These are phyloP conservation scores for Myanophis thanlyinensis DNA, from an alignment of 2,113 vertebrate genomes.

Conservation along the genomic window DNA sequence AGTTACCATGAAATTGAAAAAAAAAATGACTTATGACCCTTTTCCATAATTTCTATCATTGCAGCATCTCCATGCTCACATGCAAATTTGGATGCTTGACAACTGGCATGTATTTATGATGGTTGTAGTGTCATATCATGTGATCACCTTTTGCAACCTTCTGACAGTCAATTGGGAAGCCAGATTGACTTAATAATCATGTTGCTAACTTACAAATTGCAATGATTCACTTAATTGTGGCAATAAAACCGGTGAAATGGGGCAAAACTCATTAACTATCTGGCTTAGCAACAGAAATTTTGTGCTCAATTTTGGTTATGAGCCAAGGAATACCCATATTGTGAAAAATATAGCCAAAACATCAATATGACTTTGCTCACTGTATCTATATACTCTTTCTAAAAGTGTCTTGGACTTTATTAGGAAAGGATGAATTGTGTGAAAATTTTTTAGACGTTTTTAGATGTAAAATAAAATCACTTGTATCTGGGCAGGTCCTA, in stretches of 20 bases:
- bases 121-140: not conserved
- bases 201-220: not conserved
- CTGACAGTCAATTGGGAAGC: not conserved
- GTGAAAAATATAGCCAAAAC: not conserved
- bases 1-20: too few species aligned
- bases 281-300: not conserved
- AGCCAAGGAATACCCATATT: not conserved
- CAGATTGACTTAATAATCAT: not conserved
- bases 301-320: not conserved
- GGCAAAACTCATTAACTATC: not conserved
- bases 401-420: not conserved
- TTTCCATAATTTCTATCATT: too few species aligned
- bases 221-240: not conserved
- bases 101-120: not conserved
- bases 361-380: not conserved
- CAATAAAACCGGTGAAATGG: not conserved
- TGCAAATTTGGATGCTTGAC: not conserved
- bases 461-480: not conserved
- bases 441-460: not conserved
- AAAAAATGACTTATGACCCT: too few species aligned
- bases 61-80: not conserved
- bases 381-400: not conserved
- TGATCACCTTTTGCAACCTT: not conserved
- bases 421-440: not conserved
- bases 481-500: not conserved